These are phyloP conservation scores for Syrista parreyssii DNA, from an alignment of 2,888 invertebrate genomes.

Conservation along the genomic window DNA sequence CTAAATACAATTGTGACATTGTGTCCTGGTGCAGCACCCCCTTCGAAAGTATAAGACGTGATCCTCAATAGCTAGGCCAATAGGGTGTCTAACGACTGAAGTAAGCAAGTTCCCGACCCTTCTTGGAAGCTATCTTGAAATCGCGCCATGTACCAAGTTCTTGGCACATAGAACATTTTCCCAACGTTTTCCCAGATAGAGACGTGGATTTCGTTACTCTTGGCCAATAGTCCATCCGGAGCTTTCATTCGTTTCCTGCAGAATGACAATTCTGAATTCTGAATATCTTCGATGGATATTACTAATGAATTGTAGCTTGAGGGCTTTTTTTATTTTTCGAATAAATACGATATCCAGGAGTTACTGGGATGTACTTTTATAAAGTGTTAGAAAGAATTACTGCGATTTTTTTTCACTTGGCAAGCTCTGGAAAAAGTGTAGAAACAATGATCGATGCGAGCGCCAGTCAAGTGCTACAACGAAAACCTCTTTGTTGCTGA, in stretches of 20 bases:
- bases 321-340: not conserved
- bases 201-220: conserved; percentile 49
- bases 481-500: conserved; percentile 50
- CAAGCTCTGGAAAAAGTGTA: conserved; percentile 5
- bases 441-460: conserved; percentile 47
- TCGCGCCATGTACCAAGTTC: not conserved
- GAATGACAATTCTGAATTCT: not conserved
- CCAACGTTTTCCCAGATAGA: not conserved
- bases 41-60: conserved; percentile 17
- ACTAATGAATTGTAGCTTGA: not conserved
- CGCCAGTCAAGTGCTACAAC: conserved; percentile 52
- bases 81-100: conserved; percentile 49
- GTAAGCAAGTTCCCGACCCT: conserved; percentile 48
- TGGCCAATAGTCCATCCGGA: conserved; percentile 26
- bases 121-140: not conserved
- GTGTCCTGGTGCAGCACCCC: not conserved
- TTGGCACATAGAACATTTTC: not conserved
- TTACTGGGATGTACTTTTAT: not conserved
- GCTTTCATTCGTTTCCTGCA: conserved; percentile 3
- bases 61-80: conserved; percentile 24
- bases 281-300: not conserved
- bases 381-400: not conserved
- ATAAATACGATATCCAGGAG: not conserved
- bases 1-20: not conserved
- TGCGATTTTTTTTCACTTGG: not conserved